Base-by-base conservation (phyloP, 2,113 vertebrate genomes). In the Megaptera novaeangliae region DNA sequence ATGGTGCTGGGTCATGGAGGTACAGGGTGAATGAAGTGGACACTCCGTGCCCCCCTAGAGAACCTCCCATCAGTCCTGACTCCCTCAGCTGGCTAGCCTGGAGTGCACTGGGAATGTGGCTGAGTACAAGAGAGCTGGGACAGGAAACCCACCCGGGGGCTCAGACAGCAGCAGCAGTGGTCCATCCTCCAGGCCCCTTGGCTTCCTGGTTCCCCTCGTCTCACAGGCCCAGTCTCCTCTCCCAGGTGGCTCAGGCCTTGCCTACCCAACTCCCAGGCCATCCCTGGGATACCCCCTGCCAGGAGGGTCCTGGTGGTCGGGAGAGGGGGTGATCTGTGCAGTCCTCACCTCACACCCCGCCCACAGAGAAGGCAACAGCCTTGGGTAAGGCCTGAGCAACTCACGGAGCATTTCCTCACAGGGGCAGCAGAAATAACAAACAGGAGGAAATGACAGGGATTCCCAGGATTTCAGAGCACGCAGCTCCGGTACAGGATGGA, bases 391-490 rank as follows among this genome's bases (percentile, higher is more conserved):
- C 66, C 83, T 63, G 49, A 74, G 55, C 61, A 46, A 52, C 88
- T 93, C 77, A 63, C 52, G 36, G 77, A 95, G 64, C 91, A 81
- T 82, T 97, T 98, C 96, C 96, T 97, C 82, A 46, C 83, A 77
- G 66, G 88, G 72, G 55, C 59, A 98, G 96, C 71, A 97, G 93
- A 95, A 97, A 91, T 72, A 98, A 97, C 89, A 97, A 97, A 97
- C 93, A 93, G 0, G 36, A 97, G 97, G 98, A 97, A 97, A 97
- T 98, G 74, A 95, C 97, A 94, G 94, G 36, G 93, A 97, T 97
- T 97, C 96, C 74, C 12, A n/a, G 93, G 95, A 96, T 97, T 97
- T 97, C 96, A 97, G 98, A 97, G 96, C 63, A n/a, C 49, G 21
- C 21, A 69, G 61, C 88, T 85, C 46, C 31, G 27, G 72, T 86